phyloP scores from a whole-genome alignment of 2,888 invertebrate genomes.

The Anoncus sp. region DNA sequence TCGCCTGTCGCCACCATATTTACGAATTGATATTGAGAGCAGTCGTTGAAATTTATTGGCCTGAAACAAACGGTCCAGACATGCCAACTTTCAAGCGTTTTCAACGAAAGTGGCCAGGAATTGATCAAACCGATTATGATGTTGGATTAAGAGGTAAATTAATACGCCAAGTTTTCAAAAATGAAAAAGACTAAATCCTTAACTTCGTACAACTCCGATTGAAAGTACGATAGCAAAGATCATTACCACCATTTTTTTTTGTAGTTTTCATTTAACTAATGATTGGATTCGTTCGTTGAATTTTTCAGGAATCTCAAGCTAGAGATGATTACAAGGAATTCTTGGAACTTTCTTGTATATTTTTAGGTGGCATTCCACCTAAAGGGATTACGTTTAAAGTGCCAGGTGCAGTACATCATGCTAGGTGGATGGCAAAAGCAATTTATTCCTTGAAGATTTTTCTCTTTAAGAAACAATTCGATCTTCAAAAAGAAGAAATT shows the following conservation, averaged over 20 bases:
- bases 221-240: background rate
- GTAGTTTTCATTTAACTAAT: too few relatives aligned
- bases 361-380: slow-evolving; percentile 20
- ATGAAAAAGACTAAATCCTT: too few relatives aligned
- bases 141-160: too few relatives aligned
- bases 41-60: slow-evolving; percentile 45
- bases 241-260: background rate
- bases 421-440: slow-evolving; percentile 36
- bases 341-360: slow-evolving; percentile 26
- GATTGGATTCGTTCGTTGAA: too few relatives aligned
- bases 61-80: slow-evolving; percentile 39
- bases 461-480: slow-evolving; percentile 41
- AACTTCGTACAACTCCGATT: too few relatives aligned
- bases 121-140: background rate
- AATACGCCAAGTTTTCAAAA: too few relatives aligned
- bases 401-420: slow-evolving; percentile 27
- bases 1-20: slow-evolving; percentile 57
- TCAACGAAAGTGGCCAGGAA: background rate
- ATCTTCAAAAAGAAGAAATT: slow-evolving; percentile 11
- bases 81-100: slow-evolving; percentile 50
- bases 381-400: slow-evolving; percentile 7
- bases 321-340: slow-evolving; percentile 31
- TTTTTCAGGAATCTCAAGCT: slow-evolving; percentile 15
- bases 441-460: slow-evolving; percentile 49
- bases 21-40: slow-evolving; percentile 38